phyloP scores from a whole-genome alignment of 1,140 invertebrate genomes.

The Lanistes nyassanus region DNA sequence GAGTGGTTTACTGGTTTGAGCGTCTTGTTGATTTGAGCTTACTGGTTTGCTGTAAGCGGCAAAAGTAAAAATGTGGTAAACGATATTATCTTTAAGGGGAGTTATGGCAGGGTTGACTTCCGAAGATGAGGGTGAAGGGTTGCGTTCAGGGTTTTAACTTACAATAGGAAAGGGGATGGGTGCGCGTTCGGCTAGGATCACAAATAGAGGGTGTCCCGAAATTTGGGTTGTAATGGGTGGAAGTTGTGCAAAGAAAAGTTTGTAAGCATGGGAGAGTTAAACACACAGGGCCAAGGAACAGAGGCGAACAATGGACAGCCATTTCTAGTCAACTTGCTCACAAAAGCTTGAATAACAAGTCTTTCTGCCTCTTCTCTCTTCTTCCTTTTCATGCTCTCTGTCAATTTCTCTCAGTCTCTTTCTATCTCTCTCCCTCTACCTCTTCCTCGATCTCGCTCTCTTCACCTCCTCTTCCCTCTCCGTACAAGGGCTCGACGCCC shows the following conservation, averaged over 20 bases:
- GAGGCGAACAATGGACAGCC: neutral
- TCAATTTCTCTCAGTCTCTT: neutral
- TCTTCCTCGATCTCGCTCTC: neutral
- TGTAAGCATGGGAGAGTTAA: slow-evolving; percentile 8
- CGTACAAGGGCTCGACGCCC: no score
- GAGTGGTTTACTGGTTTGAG: no score
- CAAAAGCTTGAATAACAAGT: slow-evolving; percentile 14
- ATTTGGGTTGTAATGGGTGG: neutral
- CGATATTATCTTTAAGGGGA: neutral
- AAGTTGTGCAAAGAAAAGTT: neutral
- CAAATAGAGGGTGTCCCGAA: neutral
- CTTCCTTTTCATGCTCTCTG: neutral
- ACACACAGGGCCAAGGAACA: neutral
- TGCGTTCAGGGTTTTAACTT: neutral
- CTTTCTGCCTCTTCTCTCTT: neutral
- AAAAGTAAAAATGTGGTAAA: no score
- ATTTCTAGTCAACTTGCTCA: slow-evolving; percentile 11
- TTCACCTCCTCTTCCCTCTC: neutral
- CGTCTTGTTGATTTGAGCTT: no score
- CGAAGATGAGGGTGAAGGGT: neutral
- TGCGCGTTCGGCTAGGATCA: no score
- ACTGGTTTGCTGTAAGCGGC: no score
- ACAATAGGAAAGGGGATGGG: no score
- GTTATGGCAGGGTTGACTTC: slow-evolving; percentile 1
- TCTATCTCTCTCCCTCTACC: neutral